Conservation (phyloP, 2,888 invertebrate genomes). For the Ctenicera cuprea region DNA sequence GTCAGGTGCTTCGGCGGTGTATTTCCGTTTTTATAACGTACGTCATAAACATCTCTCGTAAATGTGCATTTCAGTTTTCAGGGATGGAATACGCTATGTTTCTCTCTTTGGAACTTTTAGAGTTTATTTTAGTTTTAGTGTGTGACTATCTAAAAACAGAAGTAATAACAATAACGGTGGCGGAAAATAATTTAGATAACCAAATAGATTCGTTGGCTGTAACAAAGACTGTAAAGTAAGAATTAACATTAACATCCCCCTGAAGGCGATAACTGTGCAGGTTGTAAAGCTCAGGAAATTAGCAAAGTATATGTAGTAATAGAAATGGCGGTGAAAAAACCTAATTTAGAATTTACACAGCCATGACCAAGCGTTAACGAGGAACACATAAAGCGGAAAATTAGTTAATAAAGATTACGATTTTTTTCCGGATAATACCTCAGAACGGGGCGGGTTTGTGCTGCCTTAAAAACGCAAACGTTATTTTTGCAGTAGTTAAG, state of each 20-base stretch:
- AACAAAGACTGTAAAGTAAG: slow-evolving; percentile 37
- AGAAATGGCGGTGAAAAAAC: slow-evolving; percentile 50
- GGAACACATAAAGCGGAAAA: slow-evolving; percentile 45
- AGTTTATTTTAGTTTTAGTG: slow-evolving; percentile 35
- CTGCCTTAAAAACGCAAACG: not conserved
- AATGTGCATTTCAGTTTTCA: slow-evolving; percentile 55
- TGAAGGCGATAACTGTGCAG: slow-evolving; percentile 42
- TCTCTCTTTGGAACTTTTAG: slow-evolving; percentile 18
- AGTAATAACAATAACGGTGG: slow-evolving; percentile 24
- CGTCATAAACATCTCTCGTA: slow-evolving; percentile 66
- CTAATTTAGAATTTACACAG: slow-evolving; percentile 51
- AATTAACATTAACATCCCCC: slow-evolving; percentile 39
- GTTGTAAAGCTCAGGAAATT: slow-evolving; percentile 48
- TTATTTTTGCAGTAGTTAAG: not conserved
- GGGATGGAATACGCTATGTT: slow-evolving; percentile 25
- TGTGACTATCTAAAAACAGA: slow-evolving; percentile 25
- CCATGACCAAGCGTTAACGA: slow-evolving; percentile 45
- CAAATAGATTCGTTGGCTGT: slow-evolving; percentile 23
- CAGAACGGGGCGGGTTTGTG: no score
- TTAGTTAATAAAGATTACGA: slow-evolving; percentile 52
- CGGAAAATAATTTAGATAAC: slow-evolving; percentile 32
- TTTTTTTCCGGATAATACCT: slow-evolving; percentile 34
- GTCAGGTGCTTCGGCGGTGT: slow-evolving; percentile 64
- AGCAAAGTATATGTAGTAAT: slow-evolving; percentile 46
- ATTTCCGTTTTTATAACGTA: slow-evolving; percentile 65